Base-by-base conservation (phyloP, 1,140 invertebrate species). In the Polyergus mexicanus region DNA sequence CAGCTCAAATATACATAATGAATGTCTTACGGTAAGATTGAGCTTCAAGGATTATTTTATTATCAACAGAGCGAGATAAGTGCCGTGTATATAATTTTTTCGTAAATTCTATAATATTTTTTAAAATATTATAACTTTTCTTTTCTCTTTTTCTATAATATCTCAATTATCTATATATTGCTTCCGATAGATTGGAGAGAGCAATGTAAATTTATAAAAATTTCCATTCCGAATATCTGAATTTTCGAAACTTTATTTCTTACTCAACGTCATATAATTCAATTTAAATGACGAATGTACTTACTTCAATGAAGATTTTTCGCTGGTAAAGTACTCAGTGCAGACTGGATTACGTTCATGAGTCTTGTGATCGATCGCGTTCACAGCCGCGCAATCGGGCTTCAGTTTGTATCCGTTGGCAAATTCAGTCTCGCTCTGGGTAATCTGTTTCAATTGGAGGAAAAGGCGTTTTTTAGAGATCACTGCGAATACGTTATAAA, bases 381-480 rank as follows among this genome's bases (percentile, higher is more conserved):
- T 91, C 5, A 96, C 96, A 28, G 93, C 91, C 11, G 95, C 87
- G 91, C 97, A 98, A 81, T 95, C 96, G 16, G 94, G 86, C 44
- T 95, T 95, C 68, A 97, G 91, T 84, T 96, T 96, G 95, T 97
- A 98, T 1, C 96, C 95, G 92, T 98, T 97, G 8, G 95, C 97
- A 87, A 98, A 97, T 51, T 97, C 96, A 19, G 94, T 94, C 38
- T 96, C 96, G 7, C 95, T 96, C 41, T 92, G 91, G 2, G 96
- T 94, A 38, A 97, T 95, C 94, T 96, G 66, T 83, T 83, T 83
- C 68, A 83, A 83, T 83, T 83, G 38, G 47, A 25, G 54, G 44
- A 19, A 72, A 83, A 35, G 41, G 32, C 13, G 44, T 13, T 69
- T 69, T 32, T 60, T 60, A 81, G 35, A 80, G 78, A 81, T 81